A percentile compares a stretch with the other conserved stretches of the same genome.
Conservation (phyloP, 2,113 vertebrate genomes). For the Protomyctophum bolini region DNA sequence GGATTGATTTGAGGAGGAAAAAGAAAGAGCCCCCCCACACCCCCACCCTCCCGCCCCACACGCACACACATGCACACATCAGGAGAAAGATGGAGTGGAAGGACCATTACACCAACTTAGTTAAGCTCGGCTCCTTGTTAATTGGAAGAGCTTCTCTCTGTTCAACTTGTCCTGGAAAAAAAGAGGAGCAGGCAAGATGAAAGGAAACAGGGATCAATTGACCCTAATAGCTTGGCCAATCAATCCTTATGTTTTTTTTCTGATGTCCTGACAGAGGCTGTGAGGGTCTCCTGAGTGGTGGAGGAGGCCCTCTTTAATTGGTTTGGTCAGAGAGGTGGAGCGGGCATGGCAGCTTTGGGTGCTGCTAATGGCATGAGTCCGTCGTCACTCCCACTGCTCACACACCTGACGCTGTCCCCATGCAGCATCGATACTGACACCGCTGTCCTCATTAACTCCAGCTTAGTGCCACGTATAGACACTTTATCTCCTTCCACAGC, state of each 20-base stretch:
- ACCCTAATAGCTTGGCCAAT: conserved; percentile 68
- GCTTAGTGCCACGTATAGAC: conserved; percentile 48
- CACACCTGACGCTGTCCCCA: conserved; percentile 48
- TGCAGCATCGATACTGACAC: conserved; percentile 59
- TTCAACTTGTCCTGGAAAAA: conserved; percentile 58
- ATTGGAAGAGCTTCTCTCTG: conserved; percentile 44
- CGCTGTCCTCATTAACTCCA: conserved; percentile 69
- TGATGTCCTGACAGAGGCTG: conserved; percentile 50
- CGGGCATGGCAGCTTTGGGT: conserved; percentile 23
- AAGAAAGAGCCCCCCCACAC: neutral
- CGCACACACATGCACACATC: neutral
- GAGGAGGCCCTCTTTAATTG: conserved; percentile 64
- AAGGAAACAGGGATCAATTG: conserved; percentile 69
- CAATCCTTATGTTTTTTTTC: conserved; percentile 67
- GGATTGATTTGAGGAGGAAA: neutral
- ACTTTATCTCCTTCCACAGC: conserved; percentile 41
- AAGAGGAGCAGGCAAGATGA: conserved; percentile 51
- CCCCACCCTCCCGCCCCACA: neutral
- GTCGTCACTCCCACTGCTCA: conserved; percentile 27
- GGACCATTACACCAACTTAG: conserved; percentile 17
- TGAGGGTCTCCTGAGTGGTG: conserved; percentile 4
- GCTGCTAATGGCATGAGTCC: conserved; percentile 54
- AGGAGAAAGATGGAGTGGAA: conserved; percentile 12
- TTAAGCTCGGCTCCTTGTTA: conserved; percentile 47
- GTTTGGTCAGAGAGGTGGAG: conserved; percentile 39